Evolutionary conservation across 2,797 vertebrate species (phyloP).

Genomic region (Platalea minor): DNA sequence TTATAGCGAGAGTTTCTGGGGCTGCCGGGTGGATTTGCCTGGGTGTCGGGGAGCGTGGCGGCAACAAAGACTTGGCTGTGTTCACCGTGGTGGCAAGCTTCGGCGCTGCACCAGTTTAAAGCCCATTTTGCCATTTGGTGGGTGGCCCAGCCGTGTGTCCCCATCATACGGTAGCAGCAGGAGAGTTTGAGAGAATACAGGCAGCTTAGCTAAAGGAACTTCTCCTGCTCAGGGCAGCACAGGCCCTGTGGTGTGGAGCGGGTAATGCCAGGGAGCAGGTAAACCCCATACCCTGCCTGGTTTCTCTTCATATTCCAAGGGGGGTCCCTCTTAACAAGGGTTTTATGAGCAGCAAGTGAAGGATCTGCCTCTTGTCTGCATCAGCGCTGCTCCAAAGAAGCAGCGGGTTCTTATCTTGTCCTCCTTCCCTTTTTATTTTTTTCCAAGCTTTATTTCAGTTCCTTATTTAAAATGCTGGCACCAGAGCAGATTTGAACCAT

Average conservation of each 20-base stretch:
- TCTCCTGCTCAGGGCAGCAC: background rate
- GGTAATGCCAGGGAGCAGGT: background rate
- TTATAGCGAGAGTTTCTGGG: background rate
- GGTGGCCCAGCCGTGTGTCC: background rate
- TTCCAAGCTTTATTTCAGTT: background rate
- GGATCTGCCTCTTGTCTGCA: background rate
- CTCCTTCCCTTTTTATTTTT: background rate
- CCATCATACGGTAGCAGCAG: rapidly evolving
- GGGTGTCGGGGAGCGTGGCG: rapidly evolving
- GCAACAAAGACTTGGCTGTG: background rate
- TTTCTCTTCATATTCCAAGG: background rate
- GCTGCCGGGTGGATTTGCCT: background rate
- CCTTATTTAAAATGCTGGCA: background rate
- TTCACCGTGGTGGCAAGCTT: rapidly evolving
- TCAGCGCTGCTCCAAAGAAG: rapidly evolving
- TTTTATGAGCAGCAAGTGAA: background rate
- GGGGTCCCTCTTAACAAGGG: background rate
- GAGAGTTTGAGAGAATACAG: background rate
- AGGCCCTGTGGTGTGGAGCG: rapidly evolving
- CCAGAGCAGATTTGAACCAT: background rate
- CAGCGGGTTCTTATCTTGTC: background rate
- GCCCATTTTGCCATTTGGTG: rapidly evolving
- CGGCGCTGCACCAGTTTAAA: rapidly evolving
- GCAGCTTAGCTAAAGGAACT: background rate
- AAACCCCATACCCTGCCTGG: background rate